Conservation (phyloP, 2,888 invertebrate genomes). For the Eupithecia tripunctaria region DNA sequence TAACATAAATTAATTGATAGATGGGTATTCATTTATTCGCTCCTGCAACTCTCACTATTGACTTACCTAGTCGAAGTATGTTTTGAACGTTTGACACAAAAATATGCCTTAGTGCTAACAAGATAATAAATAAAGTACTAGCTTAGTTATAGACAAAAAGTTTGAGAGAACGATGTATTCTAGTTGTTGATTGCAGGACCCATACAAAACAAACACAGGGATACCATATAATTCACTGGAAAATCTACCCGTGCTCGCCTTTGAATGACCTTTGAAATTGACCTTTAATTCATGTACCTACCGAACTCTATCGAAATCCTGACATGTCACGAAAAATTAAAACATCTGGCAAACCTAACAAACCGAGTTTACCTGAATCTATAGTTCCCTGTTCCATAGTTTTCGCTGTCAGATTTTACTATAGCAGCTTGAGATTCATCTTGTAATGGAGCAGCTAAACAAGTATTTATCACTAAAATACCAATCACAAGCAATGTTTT, state of each 20-base stretch:
- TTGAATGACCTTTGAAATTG: no score
- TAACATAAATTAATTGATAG: not conserved
- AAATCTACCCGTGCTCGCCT: no score
- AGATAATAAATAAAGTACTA: no score
- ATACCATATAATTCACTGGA: not conserved
- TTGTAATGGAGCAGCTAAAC: slow-evolving; percentile 13
- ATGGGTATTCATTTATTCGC: not conserved
- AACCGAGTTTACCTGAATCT: slow-evolving; percentile 44
- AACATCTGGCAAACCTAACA: not conserved
- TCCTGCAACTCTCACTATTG: not conserved
- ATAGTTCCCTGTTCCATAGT: slow-evolving; percentile 46
- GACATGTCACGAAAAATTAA: not conserved
- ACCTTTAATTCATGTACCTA: not conserved
- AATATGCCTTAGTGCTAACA: no score
- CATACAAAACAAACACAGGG: not conserved
- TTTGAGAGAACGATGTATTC: no score
- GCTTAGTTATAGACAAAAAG: no score
- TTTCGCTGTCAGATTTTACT: slow-evolving; percentile 18
- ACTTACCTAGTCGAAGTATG: not conserved
- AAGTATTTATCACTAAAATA: slow-evolving; percentile 5
- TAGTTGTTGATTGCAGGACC: not conserved
- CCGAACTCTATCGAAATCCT: not conserved
- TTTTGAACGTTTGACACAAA: not conserved
- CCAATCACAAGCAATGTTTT: slow-evolving; percentile 21
- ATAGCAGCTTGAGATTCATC: slow-evolving; percentile 30